A percentile compares a stretch with the other conserved stretches of the same genome.
These are phyloP conservation scores for Lycocorax pyrrhopterus DNA, from an alignment of 2,113 vertebrate genomes.

Conservation along the genomic window DNA sequence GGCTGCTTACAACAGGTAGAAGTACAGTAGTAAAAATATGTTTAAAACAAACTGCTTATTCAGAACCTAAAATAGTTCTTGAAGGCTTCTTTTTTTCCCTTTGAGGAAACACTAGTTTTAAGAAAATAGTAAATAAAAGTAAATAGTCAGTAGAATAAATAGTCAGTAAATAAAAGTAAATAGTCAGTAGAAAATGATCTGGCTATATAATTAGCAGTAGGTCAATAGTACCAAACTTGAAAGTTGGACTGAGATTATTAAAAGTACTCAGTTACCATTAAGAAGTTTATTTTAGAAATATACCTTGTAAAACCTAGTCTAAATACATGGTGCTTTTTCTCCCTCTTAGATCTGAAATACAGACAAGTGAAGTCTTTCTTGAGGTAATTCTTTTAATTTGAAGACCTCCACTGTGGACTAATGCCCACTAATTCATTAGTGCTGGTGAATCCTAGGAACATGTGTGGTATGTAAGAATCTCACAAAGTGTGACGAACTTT, in stretches of 20 bases:
- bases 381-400: not conserved
- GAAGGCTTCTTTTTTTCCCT: not conserved
- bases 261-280: not conserved
- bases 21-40: not conserved
- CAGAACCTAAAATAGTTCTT: not conserved
- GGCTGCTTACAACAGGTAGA: not conserved
- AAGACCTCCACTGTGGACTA: not conserved
- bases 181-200: not conserved
- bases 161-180: not conserved
- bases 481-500: not conserved
- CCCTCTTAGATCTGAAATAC: not conserved
- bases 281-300: not conserved
- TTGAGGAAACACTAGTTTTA: not conserved
- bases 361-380: not conserved
- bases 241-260: not conserved
- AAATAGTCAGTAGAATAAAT: too few species aligned
- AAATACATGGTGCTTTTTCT: not conserved
- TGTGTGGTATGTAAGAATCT: not conserved
- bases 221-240: not conserved
- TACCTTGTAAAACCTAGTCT: not conserved
- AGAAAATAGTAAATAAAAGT: not conserved
- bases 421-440: not conserved
- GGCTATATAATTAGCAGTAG: not conserved
- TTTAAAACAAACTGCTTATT: not conserved
- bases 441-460: not conserved